phyloP scores from a whole-genome alignment of 2,113 vertebrate genomes.

The Pelvicachromis taeniatus region DNA sequence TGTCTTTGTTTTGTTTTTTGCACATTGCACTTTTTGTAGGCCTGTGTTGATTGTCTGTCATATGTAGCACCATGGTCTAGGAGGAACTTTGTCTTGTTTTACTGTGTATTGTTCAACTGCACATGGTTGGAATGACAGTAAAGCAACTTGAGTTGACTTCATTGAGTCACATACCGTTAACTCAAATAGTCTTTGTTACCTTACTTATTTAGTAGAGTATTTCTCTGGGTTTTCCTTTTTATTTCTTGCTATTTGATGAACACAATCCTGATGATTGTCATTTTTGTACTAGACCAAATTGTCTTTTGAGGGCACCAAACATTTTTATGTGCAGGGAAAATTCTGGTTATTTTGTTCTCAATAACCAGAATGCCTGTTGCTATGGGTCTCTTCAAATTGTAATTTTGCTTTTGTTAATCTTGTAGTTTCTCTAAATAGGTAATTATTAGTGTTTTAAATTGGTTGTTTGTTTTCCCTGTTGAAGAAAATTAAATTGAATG shows the following conservation, averaged over 20 bases:
- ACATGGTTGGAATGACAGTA: no score
- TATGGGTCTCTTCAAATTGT: background rate
- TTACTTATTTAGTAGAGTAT: background rate
- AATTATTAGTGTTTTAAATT: background rate
- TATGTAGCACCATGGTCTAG: no score
- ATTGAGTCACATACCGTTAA: background rate
- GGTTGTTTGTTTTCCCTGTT: rapidly evolving
- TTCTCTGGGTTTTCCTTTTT: background rate
- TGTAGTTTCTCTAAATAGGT: background rate
- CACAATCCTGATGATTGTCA: rapidly evolving
- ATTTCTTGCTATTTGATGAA: background rate
- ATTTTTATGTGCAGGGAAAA: rapidly evolving
- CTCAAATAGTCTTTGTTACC: background rate
- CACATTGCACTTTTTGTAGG: no score
- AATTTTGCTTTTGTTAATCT: background rate
- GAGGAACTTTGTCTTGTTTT: no score
- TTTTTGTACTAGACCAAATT: background rate
- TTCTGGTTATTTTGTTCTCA: background rate
- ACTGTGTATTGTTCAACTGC: no score
- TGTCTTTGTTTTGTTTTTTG: no score
- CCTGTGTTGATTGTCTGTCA: no score
- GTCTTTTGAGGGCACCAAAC: background rate
- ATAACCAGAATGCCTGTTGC: no score
- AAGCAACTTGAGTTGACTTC: no score
- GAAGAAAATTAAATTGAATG: background rate